phyloP scores from a whole-genome alignment of 92 coral and sea anemone species.

The Porites evermanni region DNA sequence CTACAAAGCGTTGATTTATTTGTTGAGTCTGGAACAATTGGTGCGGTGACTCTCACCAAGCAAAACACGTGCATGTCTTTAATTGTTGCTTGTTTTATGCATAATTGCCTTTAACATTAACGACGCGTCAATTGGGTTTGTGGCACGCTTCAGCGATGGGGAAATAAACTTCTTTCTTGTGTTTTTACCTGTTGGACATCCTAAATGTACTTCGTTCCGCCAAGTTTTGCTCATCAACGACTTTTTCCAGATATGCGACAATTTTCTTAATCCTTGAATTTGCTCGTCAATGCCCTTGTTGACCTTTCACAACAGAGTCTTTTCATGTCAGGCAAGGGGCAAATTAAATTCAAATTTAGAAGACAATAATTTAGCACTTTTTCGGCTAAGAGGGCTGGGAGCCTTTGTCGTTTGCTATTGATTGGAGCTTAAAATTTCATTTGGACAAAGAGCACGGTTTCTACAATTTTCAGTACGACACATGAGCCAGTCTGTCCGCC shows the following conservation, averaged over 20 bases:
- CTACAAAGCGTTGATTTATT: slow-evolving; percentile 67
- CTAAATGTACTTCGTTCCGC: background rate
- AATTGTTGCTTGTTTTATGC: slow-evolving; percentile 52
- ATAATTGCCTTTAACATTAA: slow-evolving; percentile 43
- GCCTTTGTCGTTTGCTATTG: slow-evolving; percentile 3
- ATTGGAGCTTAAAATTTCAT: slow-evolving; percentile 13
- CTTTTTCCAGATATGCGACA: background rate
- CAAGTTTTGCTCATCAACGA: background rate
- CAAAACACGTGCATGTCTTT: slow-evolving; percentile 72
- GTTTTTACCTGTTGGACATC: slow-evolving; percentile 5
- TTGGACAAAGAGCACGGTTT: slow-evolving; percentile 27
- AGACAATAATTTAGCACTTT: slow-evolving; percentile 30
- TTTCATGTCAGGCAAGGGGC: slow-evolving; percentile 22
- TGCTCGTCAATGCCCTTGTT: slow-evolving; percentile 22
- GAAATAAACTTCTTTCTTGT: slow-evolving; percentile 5
- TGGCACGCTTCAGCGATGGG: slow-evolving; percentile 42
- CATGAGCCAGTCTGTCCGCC: background rate
- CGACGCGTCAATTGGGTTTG: slow-evolving; percentile 18
- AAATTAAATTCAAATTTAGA: slow-evolving; percentile 38
- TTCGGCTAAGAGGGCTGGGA: slow-evolving; percentile 32
- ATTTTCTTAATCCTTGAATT: slow-evolving; percentile 23
- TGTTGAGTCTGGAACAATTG: slow-evolving; percentile 70
- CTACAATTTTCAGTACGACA: slow-evolving; percentile 17
- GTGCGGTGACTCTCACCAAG: slow-evolving; percentile 35
- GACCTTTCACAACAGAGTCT: slow-evolving; percentile 4